Percentiles rank a stretch among this genome's conserved stretches.
These are phyloP conservation scores for cattle (Bos taurus) DNA, from an alignment of 2,113 vertebrate species.

Conservation along the genomic window DNA sequence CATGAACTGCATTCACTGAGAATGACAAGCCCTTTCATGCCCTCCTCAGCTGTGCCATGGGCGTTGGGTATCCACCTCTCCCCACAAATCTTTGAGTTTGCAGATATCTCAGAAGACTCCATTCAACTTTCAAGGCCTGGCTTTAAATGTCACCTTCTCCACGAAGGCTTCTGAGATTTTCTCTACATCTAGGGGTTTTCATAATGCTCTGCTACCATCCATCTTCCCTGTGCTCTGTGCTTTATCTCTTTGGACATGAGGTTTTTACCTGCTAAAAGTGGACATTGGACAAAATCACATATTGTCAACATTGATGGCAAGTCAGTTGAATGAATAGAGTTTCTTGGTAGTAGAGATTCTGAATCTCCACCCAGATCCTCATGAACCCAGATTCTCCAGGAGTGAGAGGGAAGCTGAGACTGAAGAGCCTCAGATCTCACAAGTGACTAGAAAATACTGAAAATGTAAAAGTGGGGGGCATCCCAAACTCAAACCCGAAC, in stretches of 20 bases:
- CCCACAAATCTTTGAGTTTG: background rate
- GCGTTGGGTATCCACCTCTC: background rate
- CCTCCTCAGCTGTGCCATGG: background rate
- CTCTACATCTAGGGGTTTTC: background rate
- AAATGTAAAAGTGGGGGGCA: background rate
- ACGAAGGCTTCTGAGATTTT: background rate
- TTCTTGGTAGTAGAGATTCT: background rate
- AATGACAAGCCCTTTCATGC: background rate
- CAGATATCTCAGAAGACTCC: background rate
- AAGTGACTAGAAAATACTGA: background rate
- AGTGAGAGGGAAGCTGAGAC: background rate
- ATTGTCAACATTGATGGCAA: background rate
- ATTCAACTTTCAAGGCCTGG: background rate
- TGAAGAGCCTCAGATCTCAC: background rate
- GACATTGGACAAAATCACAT: background rate
- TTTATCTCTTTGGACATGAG: background rate
- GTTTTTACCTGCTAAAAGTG: background rate
- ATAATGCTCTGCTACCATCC: background rate
- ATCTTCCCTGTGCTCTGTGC: background rate
- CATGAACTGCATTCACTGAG: background rate
- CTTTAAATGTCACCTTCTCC: background rate
- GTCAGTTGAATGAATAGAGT: background rate
- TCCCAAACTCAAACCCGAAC: background rate
- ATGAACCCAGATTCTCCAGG: background rate
- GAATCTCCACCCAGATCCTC: background rate